phyloP scores from a whole-genome alignment of 2,797 vertebrate species.

The Gadopsis bispinosus region DNA sequence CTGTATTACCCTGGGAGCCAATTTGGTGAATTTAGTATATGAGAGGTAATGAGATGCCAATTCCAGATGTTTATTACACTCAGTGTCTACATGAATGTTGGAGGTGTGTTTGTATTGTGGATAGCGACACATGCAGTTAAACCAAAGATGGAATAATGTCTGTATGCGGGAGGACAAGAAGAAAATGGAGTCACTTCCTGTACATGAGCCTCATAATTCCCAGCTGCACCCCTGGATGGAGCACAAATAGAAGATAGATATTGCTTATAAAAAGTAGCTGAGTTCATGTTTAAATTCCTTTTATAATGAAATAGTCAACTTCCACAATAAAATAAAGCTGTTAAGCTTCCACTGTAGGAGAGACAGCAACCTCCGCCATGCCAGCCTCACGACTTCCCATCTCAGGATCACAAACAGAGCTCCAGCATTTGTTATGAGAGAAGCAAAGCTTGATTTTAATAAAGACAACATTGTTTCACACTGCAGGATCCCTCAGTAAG shows the following conservation, averaged over 20 bases:
- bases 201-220: conserved; percentile 13
- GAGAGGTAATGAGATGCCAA: conserved; percentile 12
- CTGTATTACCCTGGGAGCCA: conserved; percentile 4
- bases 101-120: conserved; percentile 8
- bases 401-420: conserved; percentile 48
- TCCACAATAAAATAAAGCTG: conserved; percentile 43
- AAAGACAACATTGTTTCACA: conserved; percentile 73
- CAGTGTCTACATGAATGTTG: neutral
- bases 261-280: conserved; percentile 39
- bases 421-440: conserved; percentile 54
- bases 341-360: conserved; percentile 31
- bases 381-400: conserved; percentile 21
- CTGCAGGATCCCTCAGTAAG: conserved; percentile 67
- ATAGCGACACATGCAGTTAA: conserved; percentile 26
- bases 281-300: conserved; percentile 34
- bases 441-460: conserved; percentile 73
- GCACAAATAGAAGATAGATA: conserved; percentile 5
- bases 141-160: neutral
- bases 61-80: conserved; percentile 9
- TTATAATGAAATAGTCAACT: conserved; percentile 46
- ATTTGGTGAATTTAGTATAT: neutral
- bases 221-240: conserved; percentile 1
- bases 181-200: conserved; percentile 1
- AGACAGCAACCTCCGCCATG: conserved; percentile 26
- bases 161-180: neutral